Percentiles rank a stretch among this genome's conserved stretches.
Conservation (phyloP, 1,140 invertebrate genomes). For the Agrypnia vestita region DNA sequence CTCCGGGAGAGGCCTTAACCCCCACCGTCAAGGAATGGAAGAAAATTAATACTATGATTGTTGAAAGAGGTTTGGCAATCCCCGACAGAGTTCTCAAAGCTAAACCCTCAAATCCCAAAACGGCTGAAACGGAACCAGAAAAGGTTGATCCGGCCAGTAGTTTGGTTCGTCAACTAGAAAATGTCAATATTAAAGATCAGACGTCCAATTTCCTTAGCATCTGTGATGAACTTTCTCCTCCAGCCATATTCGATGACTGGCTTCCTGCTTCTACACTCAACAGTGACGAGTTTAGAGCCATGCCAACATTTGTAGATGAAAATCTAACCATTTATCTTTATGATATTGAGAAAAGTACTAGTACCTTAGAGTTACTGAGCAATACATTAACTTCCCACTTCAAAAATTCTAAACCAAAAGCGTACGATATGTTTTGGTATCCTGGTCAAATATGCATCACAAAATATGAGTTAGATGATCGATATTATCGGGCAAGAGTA, state of each 20-base stretch:
- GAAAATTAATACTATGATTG: slow-evolving; percentile 72
- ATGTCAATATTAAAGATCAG: neutral
- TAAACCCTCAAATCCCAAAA: neutral
- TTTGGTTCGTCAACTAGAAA: neutral
- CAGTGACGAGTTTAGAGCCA: slow-evolving; percentile 69
- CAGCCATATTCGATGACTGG: slow-evolving; percentile 64
- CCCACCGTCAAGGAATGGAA: slow-evolving; percentile 72
- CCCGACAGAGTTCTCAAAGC: slow-evolving; percentile 64
- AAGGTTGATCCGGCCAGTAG: neutral
- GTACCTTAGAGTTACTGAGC: slow-evolving; percentile 71
- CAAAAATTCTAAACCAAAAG: slow-evolving; percentile 66
- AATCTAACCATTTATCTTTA: slow-evolving; percentile 74
- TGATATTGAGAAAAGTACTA: slow-evolving; percentile 64
- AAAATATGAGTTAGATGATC: slow-evolving; percentile 75
- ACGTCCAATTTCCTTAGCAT: neutral
- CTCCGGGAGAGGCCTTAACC: slow-evolving; percentile 67
- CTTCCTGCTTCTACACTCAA: slow-evolving; percentile 64
- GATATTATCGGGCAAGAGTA: slow-evolving; percentile 77
- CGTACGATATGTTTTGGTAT: slow-evolving; percentile 70
- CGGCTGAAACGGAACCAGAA: too few relatives aligned
- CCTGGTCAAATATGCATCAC: slow-evolving; percentile 78
- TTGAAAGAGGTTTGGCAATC: slow-evolving; percentile 74
- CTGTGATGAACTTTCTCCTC: slow-evolving; percentile 40
- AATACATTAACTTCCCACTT: slow-evolving; percentile 72
- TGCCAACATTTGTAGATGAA: slow-evolving; percentile 75